phyloP scores from a whole-genome alignment of 2,113 vertebrate genomes.

The Dunckerocampus dactyliophorus region DNA sequence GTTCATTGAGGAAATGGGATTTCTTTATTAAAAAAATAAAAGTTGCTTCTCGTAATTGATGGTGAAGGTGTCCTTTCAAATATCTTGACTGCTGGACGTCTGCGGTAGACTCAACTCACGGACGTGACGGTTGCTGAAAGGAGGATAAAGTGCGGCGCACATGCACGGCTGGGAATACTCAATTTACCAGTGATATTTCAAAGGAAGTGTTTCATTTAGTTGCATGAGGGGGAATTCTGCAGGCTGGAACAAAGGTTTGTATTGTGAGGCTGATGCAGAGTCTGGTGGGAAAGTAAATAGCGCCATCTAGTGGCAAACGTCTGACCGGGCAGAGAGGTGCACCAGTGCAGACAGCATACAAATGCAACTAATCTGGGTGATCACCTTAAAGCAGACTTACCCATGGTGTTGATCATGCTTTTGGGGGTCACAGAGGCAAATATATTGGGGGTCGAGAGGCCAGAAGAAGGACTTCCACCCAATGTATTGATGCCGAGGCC shows the following conservation, averaged over 20 bases:
- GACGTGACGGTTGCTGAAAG: too few relatives aligned
- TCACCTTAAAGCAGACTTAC: slow-evolving; percentile 31
- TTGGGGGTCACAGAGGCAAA: slow-evolving; percentile 88
- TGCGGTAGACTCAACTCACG: too few relatives aligned
- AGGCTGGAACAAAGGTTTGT: not conserved
- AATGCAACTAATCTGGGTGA: too few relatives aligned
- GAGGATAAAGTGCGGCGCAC: too few relatives aligned
- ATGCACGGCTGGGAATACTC: not conserved
- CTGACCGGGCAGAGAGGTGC: too few relatives aligned
- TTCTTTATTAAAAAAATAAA: not conserved
- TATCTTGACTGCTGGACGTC: too few relatives aligned
- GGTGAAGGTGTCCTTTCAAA: too few relatives aligned
- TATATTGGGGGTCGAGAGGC: slow-evolving; percentile 81
- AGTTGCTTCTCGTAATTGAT: too few relatives aligned
- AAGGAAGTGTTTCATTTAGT: not conserved
- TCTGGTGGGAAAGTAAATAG: slow-evolving; percentile 42
- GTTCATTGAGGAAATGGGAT: slow-evolving; percentile 18
- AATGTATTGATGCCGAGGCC: slow-evolving; percentile 84
- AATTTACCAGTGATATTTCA: not conserved
- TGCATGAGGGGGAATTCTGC: slow-evolving; percentile 8
- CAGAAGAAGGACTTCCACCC: slow-evolving; percentile 70
- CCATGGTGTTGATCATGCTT: slow-evolving; percentile 93
- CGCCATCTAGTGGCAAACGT: slow-evolving; percentile 67
- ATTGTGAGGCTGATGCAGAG: not conserved
- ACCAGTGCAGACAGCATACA: too few relatives aligned